Conservation (phyloP, 1,140 invertebrate genomes). For the Drosophila nasuta region DNA sequence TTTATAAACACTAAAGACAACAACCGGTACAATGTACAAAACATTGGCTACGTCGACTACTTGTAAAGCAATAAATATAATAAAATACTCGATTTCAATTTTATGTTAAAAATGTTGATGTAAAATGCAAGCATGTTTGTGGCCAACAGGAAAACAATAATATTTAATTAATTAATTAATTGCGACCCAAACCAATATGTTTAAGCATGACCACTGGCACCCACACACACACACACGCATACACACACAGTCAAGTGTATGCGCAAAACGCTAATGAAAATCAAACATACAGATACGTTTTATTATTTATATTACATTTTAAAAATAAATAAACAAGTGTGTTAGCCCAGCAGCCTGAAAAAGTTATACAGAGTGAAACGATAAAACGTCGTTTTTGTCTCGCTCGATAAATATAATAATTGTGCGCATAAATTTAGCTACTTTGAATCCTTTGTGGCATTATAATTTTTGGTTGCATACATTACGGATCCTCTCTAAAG, state of each 20-base stretch:
- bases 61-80: constrained; percentile 40
- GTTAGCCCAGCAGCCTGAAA: constrained; percentile 25
- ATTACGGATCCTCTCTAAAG: neutral
- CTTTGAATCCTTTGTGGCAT: neutral
- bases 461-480: constrained; percentile 18
- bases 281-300: constrained; percentile 39
- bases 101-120: constrained; percentile 42
- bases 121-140: constrained; percentile 53
- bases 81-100: constrained; percentile 31
- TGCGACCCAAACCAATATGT: constrained; percentile 57
- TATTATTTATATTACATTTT: constrained; percentile 37
- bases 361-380: too few species aligned
- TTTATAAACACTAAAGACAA: constrained; percentile 4
- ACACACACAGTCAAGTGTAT: neutral
- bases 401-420: neutral
- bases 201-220: too few species aligned
- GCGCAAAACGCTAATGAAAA: constrained; percentile 36
- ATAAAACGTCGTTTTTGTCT: neutral
- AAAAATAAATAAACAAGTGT: constrained; percentile 56
- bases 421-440: constrained; percentile 22
- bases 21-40: constrained; percentile 12
- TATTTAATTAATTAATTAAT: constrained; percentile 48
- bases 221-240: constrained; percentile 9
- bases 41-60: constrained; percentile 46
- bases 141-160: constrained; percentile 54